These are phyloP conservation scores for Daboia siamensis DNA, from an alignment of 2,113 vertebrate genomes.

Conservation along the genomic window DNA sequence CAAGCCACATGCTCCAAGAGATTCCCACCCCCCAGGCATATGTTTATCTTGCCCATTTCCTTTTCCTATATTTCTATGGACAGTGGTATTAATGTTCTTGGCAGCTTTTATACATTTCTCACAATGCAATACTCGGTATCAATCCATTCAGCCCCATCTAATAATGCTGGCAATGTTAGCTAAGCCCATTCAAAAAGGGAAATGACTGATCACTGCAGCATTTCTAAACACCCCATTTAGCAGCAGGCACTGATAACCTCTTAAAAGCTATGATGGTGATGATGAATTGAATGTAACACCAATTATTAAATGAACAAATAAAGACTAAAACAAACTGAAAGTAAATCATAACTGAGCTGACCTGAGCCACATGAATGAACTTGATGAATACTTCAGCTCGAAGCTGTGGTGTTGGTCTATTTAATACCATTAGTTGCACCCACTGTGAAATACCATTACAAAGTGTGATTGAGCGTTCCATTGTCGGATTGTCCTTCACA, in stretches of 20 bases:
- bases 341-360: conserved; percentile 55
- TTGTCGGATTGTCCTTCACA: conserved; percentile 91
- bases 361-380: conserved; percentile 93
- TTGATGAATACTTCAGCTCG: conserved; percentile 94
- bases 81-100: background rate
- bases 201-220: background rate
- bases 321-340: background rate
- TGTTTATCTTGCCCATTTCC: background rate
- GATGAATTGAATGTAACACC: background rate
- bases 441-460: conserved; percentile 95
- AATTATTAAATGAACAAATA: background rate
- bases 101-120: background rate
- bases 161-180: background rate
- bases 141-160: background rate
- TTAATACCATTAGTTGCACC: conserved; percentile 96
- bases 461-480: conserved; percentile 92
- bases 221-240: background rate
- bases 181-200: background rate
- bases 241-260: background rate
- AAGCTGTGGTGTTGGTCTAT: conserved; percentile 90
- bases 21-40: background rate
- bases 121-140: background rate
- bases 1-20: background rate
- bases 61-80: background rate
- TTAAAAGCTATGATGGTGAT: background rate